phyloP scores from a whole-genome alignment of 2,113 vertebrate species.

The Nematolebias whitei region DNA sequence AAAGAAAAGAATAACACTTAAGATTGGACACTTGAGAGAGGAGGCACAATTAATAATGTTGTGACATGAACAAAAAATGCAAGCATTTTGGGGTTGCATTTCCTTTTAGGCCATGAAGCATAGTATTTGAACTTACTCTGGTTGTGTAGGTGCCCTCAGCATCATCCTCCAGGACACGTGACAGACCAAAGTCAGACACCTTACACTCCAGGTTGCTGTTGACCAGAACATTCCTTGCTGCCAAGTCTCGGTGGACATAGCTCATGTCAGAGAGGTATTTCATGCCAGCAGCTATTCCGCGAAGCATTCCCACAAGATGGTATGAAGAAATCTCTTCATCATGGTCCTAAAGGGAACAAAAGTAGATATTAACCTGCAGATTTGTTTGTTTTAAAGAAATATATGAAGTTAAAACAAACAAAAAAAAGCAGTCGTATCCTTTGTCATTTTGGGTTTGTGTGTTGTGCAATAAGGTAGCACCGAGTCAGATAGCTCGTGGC shows the following conservation, averaged over 20 bases:
- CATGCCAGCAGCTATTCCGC: conserved; percentile 93
- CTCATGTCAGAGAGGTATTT: conserved; percentile 97
- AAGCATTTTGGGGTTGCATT: background rate
- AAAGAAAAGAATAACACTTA: conserved; percentile 46
- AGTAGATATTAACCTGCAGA: background rate
- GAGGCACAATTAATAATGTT: conserved; percentile 32
- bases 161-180: conserved; percentile 92
- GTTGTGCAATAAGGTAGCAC: no score
- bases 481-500: no score
- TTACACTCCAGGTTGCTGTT: conserved; percentile 95
- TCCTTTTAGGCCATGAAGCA: conserved; percentile 11
- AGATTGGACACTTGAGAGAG: conserved; percentile 26
- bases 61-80: conserved; percentile 12
- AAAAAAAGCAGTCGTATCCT: no score
- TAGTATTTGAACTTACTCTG: conserved; percentile 81
- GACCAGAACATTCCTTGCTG: conserved; percentile 93
- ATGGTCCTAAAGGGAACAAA: conserved; percentile 81
- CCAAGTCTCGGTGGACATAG: conserved; percentile 95
- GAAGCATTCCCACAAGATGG: conserved; percentile 92
- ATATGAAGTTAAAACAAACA: no score
- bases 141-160: conserved; percentile 97
- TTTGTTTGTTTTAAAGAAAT: background rate
- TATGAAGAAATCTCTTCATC: conserved; percentile 87
- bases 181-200: conserved; percentile 95
- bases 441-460: no score